A percentile compares a stretch with the other conserved stretches of the same genome.
phyloP scores from a whole-genome alignment of 1,140 invertebrate genomes.

The Bombus haemorrhoidalis region DNA sequence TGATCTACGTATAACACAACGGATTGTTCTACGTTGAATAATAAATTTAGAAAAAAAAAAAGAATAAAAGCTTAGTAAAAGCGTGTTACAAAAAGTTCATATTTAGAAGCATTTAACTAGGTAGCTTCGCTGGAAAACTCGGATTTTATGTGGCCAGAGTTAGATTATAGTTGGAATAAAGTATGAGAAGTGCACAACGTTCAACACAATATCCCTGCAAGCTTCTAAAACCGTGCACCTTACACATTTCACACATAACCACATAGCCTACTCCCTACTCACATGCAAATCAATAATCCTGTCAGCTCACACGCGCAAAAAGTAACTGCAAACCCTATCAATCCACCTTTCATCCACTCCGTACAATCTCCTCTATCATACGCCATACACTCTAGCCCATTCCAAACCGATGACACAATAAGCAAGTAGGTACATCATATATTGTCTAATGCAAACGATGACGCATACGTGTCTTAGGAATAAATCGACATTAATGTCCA shows the following conservation, averaged over 20 bases:
- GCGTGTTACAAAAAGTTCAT: not conserved
- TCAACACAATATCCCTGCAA: not conserved
- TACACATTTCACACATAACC: not conserved
- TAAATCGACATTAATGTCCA: not conserved
- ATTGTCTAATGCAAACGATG: not conserved
- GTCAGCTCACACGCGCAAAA: not conserved
- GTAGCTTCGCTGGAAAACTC: not conserved
- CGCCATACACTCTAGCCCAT: not conserved
- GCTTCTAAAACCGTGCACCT: not conserved
- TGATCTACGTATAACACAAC: too few species aligned
- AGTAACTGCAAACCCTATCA: constrained; percentile 12
- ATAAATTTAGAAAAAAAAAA: not conserved
- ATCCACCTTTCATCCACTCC: not conserved
- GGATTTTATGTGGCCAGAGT: not conserved
- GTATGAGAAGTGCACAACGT: not conserved
- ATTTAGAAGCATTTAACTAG: not conserved
- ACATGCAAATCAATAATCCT: constrained; percentile 13
- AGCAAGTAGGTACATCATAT: not conserved
- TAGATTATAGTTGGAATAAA: not conserved
- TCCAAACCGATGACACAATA: not conserved
- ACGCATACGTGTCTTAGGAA: not conserved
- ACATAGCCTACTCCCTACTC: not conserved
- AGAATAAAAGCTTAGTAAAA: not conserved
- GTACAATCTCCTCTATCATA: not conserved
- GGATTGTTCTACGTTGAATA: too few species aligned